Evolutionary conservation across 2,113 vertebrate species (phyloP).

Genomic region (Scopus umbretta): DNA sequence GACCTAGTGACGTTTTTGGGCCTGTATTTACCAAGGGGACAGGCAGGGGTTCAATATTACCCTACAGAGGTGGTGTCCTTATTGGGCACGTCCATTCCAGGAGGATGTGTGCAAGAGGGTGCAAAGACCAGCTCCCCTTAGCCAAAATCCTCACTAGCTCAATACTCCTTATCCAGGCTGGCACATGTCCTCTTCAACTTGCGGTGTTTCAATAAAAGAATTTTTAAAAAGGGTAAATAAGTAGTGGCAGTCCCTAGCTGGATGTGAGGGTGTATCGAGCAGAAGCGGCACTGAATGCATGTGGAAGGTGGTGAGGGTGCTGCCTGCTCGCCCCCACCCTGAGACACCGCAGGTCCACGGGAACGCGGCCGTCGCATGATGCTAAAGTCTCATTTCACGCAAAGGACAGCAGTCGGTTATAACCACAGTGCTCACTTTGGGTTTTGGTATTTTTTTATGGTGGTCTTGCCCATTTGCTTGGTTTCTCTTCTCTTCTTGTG

Average conservation of each 20-base stretch:
- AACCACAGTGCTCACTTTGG: not conserved
- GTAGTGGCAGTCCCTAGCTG: not conserved
- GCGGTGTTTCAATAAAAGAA: not conserved
- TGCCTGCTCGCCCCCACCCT: not conserved
- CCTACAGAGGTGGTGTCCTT: not conserved
- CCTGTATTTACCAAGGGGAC: not conserved
- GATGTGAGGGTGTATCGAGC: not conserved
- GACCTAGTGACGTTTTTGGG: not conserved
- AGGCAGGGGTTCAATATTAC: not conserved
- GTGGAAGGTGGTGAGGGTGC: not conserved
- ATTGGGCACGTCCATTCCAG: not conserved
- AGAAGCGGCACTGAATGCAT: accelerated
- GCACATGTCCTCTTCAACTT: not conserved
- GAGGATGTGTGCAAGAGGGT: not conserved
- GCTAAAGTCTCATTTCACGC: accelerated
- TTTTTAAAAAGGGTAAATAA: not conserved
- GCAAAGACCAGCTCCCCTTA: not conserved
- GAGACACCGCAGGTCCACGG: accelerated
- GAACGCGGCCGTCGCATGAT: not conserved
- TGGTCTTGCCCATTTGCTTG: not conserved
- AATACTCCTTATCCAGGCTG: not conserved
- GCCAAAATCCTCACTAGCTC: not conserved
- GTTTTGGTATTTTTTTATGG: not conserved
- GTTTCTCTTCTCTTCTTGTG: not conserved
- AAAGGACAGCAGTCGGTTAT: not conserved